Evolutionary conservation across 1,140 invertebrate genomes (phyloP).

Genomic region (Macrotrachela quadricornifera): DNA sequence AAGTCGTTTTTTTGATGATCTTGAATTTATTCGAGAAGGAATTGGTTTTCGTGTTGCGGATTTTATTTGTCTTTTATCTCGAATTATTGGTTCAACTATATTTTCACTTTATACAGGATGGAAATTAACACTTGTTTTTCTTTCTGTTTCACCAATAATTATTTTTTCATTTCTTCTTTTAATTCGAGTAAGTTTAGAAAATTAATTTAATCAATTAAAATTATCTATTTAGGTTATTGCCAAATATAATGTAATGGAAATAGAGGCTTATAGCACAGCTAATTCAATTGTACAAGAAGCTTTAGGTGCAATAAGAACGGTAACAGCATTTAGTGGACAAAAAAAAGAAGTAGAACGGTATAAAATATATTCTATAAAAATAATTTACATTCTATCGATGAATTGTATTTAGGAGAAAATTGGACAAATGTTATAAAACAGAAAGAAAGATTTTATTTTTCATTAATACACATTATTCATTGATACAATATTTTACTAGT

Average conservation of each 20-base stretch:
- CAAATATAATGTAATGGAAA: slow-evolving; percentile 15
- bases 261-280: slow-evolving; percentile 25
- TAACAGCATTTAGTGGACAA: slow-evolving; percentile 21
- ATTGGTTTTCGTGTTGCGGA: slow-evolving; percentile 65
- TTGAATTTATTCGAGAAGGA: slow-evolving; percentile 65
- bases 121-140: slow-evolving; percentile 26
- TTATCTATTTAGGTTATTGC: background rate
- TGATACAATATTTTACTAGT: too few relatives aligned
- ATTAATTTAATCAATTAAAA: too few relatives aligned
- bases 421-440: too few relatives aligned
- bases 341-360: too few relatives aligned
- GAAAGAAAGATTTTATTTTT: too few relatives aligned
- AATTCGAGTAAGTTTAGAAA: slow-evolving; percentile 18
- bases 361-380: too few relatives aligned
- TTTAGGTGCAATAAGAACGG: slow-evolving; percentile 24
- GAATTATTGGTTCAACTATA: slow-evolving; percentile 19
- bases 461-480: too few relatives aligned
- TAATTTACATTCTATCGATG: too few relatives aligned
- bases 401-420: too few relatives aligned
- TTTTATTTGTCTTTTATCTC: slow-evolving; percentile 36
- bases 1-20: slow-evolving; percentile 32
- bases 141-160: slow-evolving; percentile 21
- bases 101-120: slow-evolving; percentile 25
- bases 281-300: slow-evolving; percentile 28
- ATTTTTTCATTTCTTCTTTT: slow-evolving; percentile 16